Conservation (phyloP, 2,113 vertebrate species). For the Aegypius monachus region DNA sequence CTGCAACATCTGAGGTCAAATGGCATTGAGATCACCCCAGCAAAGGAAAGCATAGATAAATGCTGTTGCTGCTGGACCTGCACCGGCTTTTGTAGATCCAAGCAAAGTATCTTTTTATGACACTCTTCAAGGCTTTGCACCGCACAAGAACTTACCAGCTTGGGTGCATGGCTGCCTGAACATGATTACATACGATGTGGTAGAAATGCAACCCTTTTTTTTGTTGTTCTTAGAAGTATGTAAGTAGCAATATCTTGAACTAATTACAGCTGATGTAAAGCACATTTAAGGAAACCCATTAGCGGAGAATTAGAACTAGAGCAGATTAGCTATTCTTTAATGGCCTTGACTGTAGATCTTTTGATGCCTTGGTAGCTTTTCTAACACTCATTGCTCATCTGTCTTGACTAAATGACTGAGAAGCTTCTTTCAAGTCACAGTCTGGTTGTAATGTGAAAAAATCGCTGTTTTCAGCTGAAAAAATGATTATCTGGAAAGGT, state of each 20-base stretch:
- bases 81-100: not conserved
- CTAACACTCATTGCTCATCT: constrained; percentile 50
- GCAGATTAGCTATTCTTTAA: constrained; percentile 62
- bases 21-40: not conserved
- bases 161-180: not conserved
- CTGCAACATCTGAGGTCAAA: not conserved
- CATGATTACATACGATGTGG: not conserved
- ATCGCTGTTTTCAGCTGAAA: constrained; percentile 19
- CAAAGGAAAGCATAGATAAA: not conserved
- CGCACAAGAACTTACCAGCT: not conserved
- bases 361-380: constrained; percentile 56
- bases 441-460: constrained; percentile 27
- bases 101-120: not conserved
- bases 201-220: constrained; percentile 16
- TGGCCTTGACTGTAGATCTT: constrained; percentile 51
- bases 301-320: constrained; percentile 62
- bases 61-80: not conserved
- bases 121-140: not conserved
- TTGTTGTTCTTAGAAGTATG: constrained; percentile 22
- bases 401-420: constrained; percentile 51
- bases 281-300: constrained; percentile 67
- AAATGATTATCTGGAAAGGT: constrained; percentile 24
- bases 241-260: constrained; percentile 59
- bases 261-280: constrained; percentile 52
- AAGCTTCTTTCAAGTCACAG: constrained; percentile 20